Evolutionary conservation across 2,888 invertebrate genomes (phyloP).

Genomic region (Pachycephus smyrnensis): DNA sequence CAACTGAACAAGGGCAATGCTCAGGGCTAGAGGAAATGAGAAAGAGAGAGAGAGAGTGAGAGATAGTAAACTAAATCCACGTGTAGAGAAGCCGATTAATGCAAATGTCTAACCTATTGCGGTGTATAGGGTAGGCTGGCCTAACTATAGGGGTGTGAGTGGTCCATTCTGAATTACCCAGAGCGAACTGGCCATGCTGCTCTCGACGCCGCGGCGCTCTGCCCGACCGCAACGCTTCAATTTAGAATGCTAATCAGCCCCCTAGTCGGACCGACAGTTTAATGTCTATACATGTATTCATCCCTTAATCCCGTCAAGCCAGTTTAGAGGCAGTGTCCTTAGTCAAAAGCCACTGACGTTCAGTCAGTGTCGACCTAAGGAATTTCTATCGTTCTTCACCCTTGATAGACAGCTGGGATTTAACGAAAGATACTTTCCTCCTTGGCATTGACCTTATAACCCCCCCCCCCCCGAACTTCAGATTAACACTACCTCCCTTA

Average conservation of each 20-base stretch:
- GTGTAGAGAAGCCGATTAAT: slow-evolving; percentile 55
- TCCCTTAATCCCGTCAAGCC: slow-evolving; percentile 45
- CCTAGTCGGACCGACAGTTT: slow-evolving; percentile 47
- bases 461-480: no score
- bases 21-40: slow-evolving; percentile 6
- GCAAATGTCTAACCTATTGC: slow-evolving; percentile 61
- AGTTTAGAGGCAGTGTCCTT: slow-evolving; percentile 16
- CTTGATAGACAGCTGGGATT: no score
- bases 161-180: slow-evolving; percentile 53
- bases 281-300: slow-evolving; percentile 59
- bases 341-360: slow-evolving; percentile 21
- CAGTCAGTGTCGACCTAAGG: slow-evolving; percentile 10
- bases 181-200: slow-evolving; percentile 49
- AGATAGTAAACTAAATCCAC: background rate
- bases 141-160: slow-evolving; percentile 22
- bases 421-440: no score
- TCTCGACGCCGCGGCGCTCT: slow-evolving; percentile 42
- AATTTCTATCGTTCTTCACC: background rate
- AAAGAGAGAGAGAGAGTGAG: slow-evolving; percentile 9
- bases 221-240: slow-evolving; percentile 64
- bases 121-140: slow-evolving; percentile 42
- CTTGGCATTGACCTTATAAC: no score
- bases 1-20: background rate
- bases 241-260: slow-evolving; percentile 66
- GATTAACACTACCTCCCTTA: no score